phyloP scores from a whole-genome alignment of 2,113 vertebrate species.

The Callionymus lyra region DNA sequence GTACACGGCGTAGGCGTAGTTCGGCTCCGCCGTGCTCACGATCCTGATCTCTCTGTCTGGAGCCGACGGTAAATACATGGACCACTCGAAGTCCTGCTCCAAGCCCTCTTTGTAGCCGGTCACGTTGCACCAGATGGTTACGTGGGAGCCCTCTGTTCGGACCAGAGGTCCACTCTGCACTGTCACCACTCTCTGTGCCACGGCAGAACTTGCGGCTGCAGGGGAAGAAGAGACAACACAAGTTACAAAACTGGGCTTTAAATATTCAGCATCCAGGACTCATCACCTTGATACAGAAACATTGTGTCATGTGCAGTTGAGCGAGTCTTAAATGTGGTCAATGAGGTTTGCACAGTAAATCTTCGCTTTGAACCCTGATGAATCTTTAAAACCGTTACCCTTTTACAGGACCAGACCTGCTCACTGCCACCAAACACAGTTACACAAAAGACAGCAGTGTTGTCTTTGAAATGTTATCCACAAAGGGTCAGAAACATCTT shows the following conservation, averaged over 20 bases:
- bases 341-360: constrained; percentile 2
- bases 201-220: constrained; percentile 44
- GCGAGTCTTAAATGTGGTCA: constrained; percentile 23
- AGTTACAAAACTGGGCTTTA: constrained; percentile 45
- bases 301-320: constrained; percentile 31
- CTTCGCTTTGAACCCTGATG: too few relatives aligned
- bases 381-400: too few relatives aligned
- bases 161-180: constrained; percentile 83
- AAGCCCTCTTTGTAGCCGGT: constrained; percentile 73
- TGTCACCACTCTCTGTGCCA: constrained; percentile 76
- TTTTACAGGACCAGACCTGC: too few relatives aligned
- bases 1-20: constrained; percentile 86
- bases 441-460: too few relatives aligned
- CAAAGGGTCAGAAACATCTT: too few relatives aligned
- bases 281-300: constrained; percentile 14
- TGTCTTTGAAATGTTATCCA: too few relatives aligned
- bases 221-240: constrained; percentile 14
- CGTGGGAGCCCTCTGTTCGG: constrained; percentile 81
- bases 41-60: constrained; percentile 86
- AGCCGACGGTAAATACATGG: constrained; percentile 76
- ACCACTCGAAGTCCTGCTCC: constrained; percentile 90
- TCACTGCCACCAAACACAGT: too few relatives aligned
- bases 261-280: constrained; percentile 34
- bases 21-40: constrained; percentile 79
- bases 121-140: constrained; percentile 93